Evolutionary conservation across 1,140 invertebrate genomes (phyloP), one percentile per base, ranked within the genome.

Genomic region (Philopotamus ludificatus): DNA sequence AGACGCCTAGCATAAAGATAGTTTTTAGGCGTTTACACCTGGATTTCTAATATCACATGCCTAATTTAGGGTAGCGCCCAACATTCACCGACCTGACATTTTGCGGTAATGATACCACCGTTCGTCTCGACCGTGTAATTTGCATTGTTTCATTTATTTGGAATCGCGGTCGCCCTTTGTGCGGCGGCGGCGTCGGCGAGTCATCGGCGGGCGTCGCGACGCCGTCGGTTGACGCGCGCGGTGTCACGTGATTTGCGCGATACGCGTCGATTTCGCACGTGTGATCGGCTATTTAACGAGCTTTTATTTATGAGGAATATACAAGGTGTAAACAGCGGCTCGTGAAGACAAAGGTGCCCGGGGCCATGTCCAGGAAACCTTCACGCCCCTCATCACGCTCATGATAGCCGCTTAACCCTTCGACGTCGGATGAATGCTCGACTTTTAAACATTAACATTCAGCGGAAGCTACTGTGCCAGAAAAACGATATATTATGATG

Each of bases 241-340:
- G n/a, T n/a, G n/a, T n/a, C n/a, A n/a, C n/a, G n/a, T 12, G 18
- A 47, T 8, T 47, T 15, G 7, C 18, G 15, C 18, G 4, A 47
- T 47, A 60, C 34, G 57, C 25, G 28, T 60, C 22, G 34, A 60
- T 42, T 60, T 60, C 41, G 57, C 57, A 47, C 57, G 47, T 34
- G 39, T 60, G 57, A 60, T 60, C 42, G 42, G 57, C n/a, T n/a
- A 18, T 18, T 45, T 60, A 57, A 60, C 57, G 22, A 47, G 57
- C 21, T 60, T 60, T 60, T 60, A 60, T 60, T 60, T 60, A 60
- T 60, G 57, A 42, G 57, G 28, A 60, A 60, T 60, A 39, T 60
- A 60, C 57, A 60, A 60, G 57, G 57, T 60, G 57, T 60, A 60
- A 60, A 60, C 57, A 60, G 57, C 57, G 57, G 57, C 57, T 47